These are phyloP conservation scores for Tetramorium parvispinum DNA, from an alignment of 1,140 invertebrate species.

Conservation along the genomic window DNA sequence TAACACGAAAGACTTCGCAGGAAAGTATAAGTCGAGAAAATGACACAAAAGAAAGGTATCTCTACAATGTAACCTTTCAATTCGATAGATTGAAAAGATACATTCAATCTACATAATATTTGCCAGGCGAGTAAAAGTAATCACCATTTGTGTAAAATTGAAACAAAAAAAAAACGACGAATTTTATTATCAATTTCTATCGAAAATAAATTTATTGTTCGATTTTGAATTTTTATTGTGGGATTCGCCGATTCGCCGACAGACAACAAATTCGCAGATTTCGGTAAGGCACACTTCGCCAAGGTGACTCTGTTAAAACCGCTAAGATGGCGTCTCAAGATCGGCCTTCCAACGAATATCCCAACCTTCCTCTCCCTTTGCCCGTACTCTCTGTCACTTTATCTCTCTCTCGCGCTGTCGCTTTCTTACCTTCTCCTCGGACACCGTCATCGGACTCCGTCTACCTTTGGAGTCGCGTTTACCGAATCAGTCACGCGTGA, in stretches of 20 bases:
- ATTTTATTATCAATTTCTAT: background rate
- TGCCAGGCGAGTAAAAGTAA: background rate
- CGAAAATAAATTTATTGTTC: background rate
- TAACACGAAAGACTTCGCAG: background rate
- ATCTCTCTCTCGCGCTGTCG: slow-evolving; percentile 35
- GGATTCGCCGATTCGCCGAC: background rate
- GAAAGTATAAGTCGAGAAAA: background rate
- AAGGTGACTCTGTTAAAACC: slow-evolving; percentile 59
- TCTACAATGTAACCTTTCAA: background rate
- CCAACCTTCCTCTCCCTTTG: slow-evolving; percentile 48
- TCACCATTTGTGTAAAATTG: background rate
- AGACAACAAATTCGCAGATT: slow-evolving; percentile 19
- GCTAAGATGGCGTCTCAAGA: slow-evolving; percentile 68
- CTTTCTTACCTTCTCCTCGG: slow-evolving; percentile 54
- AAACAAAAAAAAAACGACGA: background rate
- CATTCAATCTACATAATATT: background rate
- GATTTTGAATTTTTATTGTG: background rate
- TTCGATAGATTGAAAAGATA: background rate
- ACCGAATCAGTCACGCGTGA: slow-evolving; percentile 77
- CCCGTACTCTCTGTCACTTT: slow-evolving; percentile 53
- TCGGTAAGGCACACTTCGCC: slow-evolving; percentile 67
- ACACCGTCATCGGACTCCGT: slow-evolving; percentile 40
- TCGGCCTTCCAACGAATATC: slow-evolving; percentile 61
- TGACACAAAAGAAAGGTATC: background rate
- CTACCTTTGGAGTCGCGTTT: slow-evolving; percentile 53